Percentiles rank a stretch among this genome's conserved stretches.
phyloP scores from a whole-genome alignment of 2,113 vertebrate genomes.

The Hypocryptadius cinnamomeus region DNA sequence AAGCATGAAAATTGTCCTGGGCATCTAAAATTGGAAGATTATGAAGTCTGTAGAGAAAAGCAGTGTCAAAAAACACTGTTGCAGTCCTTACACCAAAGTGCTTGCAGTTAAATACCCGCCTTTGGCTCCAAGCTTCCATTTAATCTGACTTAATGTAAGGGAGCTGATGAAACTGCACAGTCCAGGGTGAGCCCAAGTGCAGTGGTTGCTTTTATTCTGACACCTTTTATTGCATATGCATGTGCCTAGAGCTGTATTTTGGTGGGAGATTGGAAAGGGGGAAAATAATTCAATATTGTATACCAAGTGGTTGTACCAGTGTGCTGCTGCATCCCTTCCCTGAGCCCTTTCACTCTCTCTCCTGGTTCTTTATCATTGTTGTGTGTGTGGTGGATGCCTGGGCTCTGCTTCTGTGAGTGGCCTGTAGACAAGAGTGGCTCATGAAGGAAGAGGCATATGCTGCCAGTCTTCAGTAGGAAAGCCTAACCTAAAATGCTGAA shows the following conservation, averaged over 20 bases:
- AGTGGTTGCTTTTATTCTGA: background rate
- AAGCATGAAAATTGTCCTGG: background rate
- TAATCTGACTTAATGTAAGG: background rate
- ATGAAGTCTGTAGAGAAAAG: background rate
- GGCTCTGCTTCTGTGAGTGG: background rate
- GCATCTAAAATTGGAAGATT: background rate
- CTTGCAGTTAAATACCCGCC: background rate
- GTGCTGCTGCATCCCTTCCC: background rate
- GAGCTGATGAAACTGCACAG: background rate
- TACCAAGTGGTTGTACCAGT: background rate
- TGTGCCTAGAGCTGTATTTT: background rate
- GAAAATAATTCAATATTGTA: background rate
- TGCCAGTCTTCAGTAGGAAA: background rate
- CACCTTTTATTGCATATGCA: background rate
- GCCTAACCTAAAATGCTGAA: background rate
- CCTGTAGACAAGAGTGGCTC: background rate
- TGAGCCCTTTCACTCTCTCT: background rate
- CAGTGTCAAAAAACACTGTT: background rate
- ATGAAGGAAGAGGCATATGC: background rate
- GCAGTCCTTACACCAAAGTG: background rate
- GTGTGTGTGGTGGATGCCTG: background rate
- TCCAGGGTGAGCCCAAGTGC: background rate
- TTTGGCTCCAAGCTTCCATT: background rate
- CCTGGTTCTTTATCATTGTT: background rate
- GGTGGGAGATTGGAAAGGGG: background rate